Conservation (phyloP, 2,888 invertebrate species). For the Cryptus viduatorius region DNA sequence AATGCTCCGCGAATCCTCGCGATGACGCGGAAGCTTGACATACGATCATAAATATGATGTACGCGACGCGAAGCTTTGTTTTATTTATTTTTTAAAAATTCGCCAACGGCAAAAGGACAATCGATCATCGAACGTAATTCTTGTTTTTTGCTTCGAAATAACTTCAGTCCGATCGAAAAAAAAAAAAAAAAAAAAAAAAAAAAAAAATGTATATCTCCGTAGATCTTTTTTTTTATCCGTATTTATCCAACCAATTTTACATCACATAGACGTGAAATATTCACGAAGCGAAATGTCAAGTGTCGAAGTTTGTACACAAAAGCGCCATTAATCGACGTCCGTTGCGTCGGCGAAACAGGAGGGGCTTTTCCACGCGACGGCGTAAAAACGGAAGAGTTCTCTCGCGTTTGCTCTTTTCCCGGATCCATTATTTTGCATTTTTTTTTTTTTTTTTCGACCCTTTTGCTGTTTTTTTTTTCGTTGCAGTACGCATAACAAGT, state of each 20-base stretch:
- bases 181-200: too few relatives aligned
- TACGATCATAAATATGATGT: conserved; percentile 12
- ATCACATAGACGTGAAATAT: conserved; percentile 22
- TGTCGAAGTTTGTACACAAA: conserved; percentile 14
- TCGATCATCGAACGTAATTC: too few relatives aligned
- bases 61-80: not conserved
- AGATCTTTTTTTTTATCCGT: not conserved
- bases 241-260: conserved; percentile 4
- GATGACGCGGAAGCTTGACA: conserved; percentile 19
- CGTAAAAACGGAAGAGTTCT: conserved; percentile 17
- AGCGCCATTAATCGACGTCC: conserved; percentile 54
- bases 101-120: not conserved
- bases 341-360: conserved; percentile 20
- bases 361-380: conserved; percentile 15
- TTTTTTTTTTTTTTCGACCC: conserved; percentile 23
- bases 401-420: conserved; percentile 14
- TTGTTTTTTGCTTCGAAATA: too few relatives aligned
- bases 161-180: too few relatives aligned
- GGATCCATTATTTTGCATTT: conserved; percentile 37
- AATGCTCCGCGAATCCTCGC: conserved; percentile 10
- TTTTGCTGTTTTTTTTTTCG: not conserved
- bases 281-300: conserved; percentile 26
- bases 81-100: not conserved
- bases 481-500: not conserved
- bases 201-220: not conserved